Percentiles rank a stretch among this genome's conserved stretches.
These are phyloP conservation scores for Riparia riparia DNA, from an alignment of 2,113 vertebrate species.

Conservation along the genomic window DNA sequence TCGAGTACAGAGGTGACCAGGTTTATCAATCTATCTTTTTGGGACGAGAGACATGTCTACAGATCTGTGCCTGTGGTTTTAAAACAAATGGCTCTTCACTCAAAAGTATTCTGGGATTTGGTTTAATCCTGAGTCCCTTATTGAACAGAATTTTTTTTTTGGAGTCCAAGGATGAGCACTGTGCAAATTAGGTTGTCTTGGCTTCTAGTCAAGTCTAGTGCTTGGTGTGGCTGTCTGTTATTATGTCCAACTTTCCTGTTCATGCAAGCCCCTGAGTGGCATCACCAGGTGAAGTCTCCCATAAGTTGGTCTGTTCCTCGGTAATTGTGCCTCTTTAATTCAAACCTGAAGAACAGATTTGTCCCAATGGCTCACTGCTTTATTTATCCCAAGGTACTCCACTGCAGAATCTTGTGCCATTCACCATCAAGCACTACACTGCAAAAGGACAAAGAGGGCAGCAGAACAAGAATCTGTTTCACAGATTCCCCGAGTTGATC, in stretches of 20 bases:
- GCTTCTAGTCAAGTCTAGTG: not conserved
- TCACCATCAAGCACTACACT: not conserved
- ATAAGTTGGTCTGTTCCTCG: not conserved
- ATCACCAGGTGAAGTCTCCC: not conserved
- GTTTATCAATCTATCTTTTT: not conserved
- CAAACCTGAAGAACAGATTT: not conserved
- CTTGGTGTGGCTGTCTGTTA: not conserved
- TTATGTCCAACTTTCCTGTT: not conserved
- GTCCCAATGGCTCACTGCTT: not conserved
- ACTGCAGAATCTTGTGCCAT: not conserved
- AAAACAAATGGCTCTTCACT: not conserved
- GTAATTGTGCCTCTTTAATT: not conserved
- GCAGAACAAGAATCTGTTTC: not conserved
- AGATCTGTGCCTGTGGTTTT: not conserved
- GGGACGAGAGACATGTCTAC: not conserved
- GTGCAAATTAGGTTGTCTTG: not conserved
- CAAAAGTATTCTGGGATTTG: not conserved
- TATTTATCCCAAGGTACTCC: not conserved
- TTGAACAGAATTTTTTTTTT: not conserved
- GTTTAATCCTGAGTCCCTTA: not conserved
- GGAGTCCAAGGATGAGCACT: not conserved
- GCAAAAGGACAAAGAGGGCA: not conserved
- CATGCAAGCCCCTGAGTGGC: not conserved
- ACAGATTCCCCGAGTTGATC: not conserved
- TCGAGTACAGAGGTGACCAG: not conserved